Evolutionary conservation across 2,797 vertebrate species (phyloP).

Genomic region (Pseudomugil tenellus): DNA sequence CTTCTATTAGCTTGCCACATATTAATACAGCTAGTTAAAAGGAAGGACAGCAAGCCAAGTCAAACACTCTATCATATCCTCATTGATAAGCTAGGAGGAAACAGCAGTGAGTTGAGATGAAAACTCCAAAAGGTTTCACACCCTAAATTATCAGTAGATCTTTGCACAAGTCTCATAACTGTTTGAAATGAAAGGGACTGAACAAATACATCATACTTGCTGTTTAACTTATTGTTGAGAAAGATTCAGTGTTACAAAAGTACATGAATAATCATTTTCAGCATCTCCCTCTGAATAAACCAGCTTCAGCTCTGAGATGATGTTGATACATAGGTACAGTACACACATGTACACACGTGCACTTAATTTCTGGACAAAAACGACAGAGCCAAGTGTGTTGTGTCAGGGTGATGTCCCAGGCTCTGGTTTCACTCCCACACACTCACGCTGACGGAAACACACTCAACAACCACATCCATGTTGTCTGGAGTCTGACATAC

Average conservation of each 20-base stretch:
- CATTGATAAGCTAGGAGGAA: conserved; percentile 27
- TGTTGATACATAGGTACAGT: neutral
- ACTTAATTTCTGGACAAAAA: conserved; percentile 34
- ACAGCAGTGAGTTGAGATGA: conserved; percentile 9
- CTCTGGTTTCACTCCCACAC: conserved; percentile 55
- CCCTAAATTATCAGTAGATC: neutral
- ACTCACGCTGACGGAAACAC: conserved; percentile 19
- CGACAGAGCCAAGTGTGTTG: conserved; percentile 34
- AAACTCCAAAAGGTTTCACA: neutral
- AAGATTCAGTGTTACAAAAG: neutral
- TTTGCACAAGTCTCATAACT: neutral
- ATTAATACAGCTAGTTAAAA: conserved; percentile 76
- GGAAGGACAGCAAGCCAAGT: conserved; percentile 63
- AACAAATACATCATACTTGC: neutral
- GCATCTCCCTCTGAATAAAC: neutral
- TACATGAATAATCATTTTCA: neutral
- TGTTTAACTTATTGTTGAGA: too few relatives aligned
- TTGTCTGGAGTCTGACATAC: conserved; percentile 27
- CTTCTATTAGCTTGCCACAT: conserved; percentile 81
- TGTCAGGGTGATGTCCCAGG: conserved; percentile 38
- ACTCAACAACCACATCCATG: conserved; percentile 19
- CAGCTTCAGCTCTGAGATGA: neutral
- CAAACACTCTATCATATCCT: conserved; percentile 34
- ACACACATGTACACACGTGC: conserved; percentile 27
- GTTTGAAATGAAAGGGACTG: neutral